Base-by-base conservation (phyloP, 2,113 vertebrate species). In the Serinus canaria region DNA sequence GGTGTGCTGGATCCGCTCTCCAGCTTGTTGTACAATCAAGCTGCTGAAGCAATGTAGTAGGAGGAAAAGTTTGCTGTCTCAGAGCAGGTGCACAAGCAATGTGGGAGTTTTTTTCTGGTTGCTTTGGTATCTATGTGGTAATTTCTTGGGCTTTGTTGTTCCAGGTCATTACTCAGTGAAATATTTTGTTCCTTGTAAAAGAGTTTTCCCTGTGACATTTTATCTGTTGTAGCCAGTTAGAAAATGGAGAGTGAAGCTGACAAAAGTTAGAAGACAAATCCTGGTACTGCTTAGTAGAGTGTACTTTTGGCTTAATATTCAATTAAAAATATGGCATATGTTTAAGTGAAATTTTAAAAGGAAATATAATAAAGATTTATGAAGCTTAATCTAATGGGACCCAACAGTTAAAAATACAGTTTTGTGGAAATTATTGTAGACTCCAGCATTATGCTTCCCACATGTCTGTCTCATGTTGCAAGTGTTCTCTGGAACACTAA, bases 41-140 rank as follows among this genome's bases (percentile, higher is more conserved):
- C n/a, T 90, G 72, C 78, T 69, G 83, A 75, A 88, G 67, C 55
- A n/a, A 2, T 35, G 58, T 14, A 43, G 79, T 37, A 78, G 81
- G 62, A 90, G 59, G 74, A 59, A 37, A 37, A 67, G 88, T 89
- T 93, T 94, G 85, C 90, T 90, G 66, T 83, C 80, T 95, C 73
- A 43, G 55, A 95, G 90, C 90, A 96, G 91, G 86, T 96, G 92
- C 80, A 76, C 50, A 85, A 78, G 78, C 77, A 62, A 8, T 0
- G 11, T 52, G 53, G 56, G 88, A 63, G 53, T 22, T 75, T 74
- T 84, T 69, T 78, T 56, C 76, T 6, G 4, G 46, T 49, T 80
- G 50, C 46, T 92, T 89, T 85, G 89, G 49, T 74, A 78, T 70
- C 50, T 80, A 4, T 52, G 31, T 25, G 43, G 55, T 86, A 49